These are phyloP conservation scores for Scelioninae gen. 1 DNA, from an alignment of 2,888 invertebrate genomes.

Conservation along the genomic window DNA sequence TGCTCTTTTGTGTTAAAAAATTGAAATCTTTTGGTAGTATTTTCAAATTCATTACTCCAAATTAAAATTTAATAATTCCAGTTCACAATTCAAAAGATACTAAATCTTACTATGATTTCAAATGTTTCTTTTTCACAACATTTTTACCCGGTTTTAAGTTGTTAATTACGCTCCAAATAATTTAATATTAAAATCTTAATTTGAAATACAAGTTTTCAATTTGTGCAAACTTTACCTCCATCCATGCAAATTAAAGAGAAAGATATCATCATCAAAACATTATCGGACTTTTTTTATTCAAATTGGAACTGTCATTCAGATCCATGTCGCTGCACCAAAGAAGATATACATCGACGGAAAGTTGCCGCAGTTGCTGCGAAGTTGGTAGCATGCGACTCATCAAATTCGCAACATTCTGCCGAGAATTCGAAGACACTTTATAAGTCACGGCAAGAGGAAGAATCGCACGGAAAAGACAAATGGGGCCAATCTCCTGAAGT, in stretches of 20 bases:
- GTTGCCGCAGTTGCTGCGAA: conserved; percentile 9
- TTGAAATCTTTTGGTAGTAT: no score
- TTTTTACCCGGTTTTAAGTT: no score
- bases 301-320: background rate
- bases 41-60: no score
- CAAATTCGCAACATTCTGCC: conserved; percentile 56
- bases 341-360: conserved; percentile 45
- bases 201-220: no score
- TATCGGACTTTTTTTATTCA: background rate
- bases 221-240: no score
- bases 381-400: conserved; percentile 39
- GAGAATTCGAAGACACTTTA: conserved; percentile 57
- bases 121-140: no score
- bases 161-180: no score
- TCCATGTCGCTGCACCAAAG: conserved; percentile 14
- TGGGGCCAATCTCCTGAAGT: conserved; percentile 74
- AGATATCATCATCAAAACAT: conserved; percentile 2
- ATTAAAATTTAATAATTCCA: no score
- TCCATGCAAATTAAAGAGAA: background rate
- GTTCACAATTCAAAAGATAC: no score
- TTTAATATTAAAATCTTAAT: no score
- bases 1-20: no score
- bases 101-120: no score
- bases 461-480: conserved; percentile 69
- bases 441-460: conserved; percentile 51